Conservation (phyloP, 1,140 invertebrate genomes). For the Neocloeon triangulifer region DNA sequence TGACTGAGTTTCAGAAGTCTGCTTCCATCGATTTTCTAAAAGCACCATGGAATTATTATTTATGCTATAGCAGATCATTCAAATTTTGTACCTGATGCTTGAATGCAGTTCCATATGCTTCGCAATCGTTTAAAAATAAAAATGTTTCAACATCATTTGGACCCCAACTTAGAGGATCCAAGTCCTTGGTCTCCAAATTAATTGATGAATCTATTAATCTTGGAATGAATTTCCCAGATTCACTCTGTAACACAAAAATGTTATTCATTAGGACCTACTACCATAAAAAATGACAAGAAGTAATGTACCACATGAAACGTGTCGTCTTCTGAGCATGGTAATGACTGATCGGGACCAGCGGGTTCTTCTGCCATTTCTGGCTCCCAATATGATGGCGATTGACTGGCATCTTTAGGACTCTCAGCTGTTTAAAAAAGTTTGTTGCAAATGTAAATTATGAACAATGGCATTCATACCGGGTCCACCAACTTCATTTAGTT, state of each 20-base stretch:
- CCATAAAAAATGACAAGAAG: too few relatives aligned
- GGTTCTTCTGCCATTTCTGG: constrained; percentile 29
- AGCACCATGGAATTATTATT: constrained; percentile 11
- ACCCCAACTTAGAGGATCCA: constrained; percentile 56
- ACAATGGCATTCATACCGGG: too few relatives aligned
- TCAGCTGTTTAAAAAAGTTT: too few relatives aligned
- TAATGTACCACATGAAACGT: too few relatives aligned
- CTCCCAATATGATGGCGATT: too few relatives aligned
- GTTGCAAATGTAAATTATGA: too few relatives aligned
- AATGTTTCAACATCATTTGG: constrained; percentile 69
- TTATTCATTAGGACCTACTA: too few relatives aligned
- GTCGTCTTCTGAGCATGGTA: too few relatives aligned
- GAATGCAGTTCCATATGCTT: constrained; percentile 68
- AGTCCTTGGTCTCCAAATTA: constrained; percentile 22
- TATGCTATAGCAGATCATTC: constrained; percentile 6
- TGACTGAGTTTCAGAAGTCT: constrained; percentile 57
- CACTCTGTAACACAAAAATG: constrained; percentile 15
- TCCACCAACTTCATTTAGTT: too few relatives aligned
- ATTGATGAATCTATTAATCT: constrained; percentile 31
- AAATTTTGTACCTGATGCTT: constrained; percentile 33
- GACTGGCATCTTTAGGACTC: too few relatives aligned
- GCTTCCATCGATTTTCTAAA: constrained; percentile 53
- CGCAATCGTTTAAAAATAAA: constrained; percentile 71
- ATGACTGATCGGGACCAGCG: constrained; percentile 29
- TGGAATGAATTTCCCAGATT: constrained; percentile 36